Evolutionary conservation across 2,888 invertebrate genomes (phyloP), one percentile per base, ranked within the genome.

Genomic region (Troides oblongomaculatus): DNA sequence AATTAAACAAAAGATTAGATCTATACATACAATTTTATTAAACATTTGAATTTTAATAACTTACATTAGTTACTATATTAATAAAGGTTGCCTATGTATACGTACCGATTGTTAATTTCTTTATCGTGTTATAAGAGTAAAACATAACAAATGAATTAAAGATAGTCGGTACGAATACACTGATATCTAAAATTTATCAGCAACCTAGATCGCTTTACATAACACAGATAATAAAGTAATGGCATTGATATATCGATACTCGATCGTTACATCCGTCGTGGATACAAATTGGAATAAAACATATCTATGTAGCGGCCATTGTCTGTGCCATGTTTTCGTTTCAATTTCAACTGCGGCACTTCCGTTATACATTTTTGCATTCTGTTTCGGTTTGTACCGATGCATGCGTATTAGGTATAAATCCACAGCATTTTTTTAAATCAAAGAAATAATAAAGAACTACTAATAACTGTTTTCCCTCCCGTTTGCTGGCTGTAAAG

Each of bases 201-300:
- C 18, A 50, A 50, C 1, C 23, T 2, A 57, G n/a, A 5, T 57
- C 21, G n/a, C 57, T 57, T 8, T 57, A 21, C 14, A 21, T 18
- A 18, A 18, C 14, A 50, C 14, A 50, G 21, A 57, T 10, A 57
- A 23, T n/a, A 57, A 21, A 57, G 6, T n/a, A 57, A 57, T 23
- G 36, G 30, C 4, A 46, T 53, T 68, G 30, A 64, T 59, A 68
- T 63, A 46, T 46, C 14, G 12, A 59, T 63, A 61, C 21, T 56
- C 57, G 65, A 61, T 14, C 57, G 61, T 65, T 61, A 56, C 69
- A 61, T 57, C 69, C 57, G 69, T 64, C 61, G 61, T 17, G 57
- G 65, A 60, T 62, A 57, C 65, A 69, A 65, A 69, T 65, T 56
- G 30, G 62, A 46, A 57, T 62, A 69, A 69, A 69, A 69, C 68